Conservation (phyloP, 2,797 vertebrate genomes). For the Cyclopterus lumpus region DNA sequence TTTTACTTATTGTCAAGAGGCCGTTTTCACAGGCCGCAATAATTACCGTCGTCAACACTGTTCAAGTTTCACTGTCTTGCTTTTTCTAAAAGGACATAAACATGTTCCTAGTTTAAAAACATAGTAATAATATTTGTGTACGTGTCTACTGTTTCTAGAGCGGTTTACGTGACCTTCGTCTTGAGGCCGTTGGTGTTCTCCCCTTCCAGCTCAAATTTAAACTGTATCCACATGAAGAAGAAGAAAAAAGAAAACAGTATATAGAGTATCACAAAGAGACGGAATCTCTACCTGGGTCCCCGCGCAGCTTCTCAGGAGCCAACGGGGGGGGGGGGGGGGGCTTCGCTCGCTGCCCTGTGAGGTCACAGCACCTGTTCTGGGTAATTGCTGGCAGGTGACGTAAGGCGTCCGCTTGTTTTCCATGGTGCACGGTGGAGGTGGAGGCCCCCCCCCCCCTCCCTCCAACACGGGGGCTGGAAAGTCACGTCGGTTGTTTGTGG, state of each 20-base stretch:
- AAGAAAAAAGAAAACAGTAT: conserved; percentile 9
- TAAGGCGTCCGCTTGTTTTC: conserved; percentile 65
- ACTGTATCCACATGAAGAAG: not conserved
- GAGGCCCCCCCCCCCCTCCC: not conserved
- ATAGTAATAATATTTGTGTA: too few relatives aligned
- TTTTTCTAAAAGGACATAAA: conserved; percentile 21
- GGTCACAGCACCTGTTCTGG: conserved; percentile 77
- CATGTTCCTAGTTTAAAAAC: conserved; percentile 15
- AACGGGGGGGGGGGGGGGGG: not conserved
- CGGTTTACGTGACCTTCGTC: conserved; percentile 50
- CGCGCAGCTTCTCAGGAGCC: conserved; percentile 18
- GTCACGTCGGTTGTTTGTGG: conserved; percentile 33
- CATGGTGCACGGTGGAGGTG: conserved; percentile 61
- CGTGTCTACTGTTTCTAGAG: conserved; percentile 41
- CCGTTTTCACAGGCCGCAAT: conserved; percentile 42
- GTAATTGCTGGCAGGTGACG: conserved; percentile 70
- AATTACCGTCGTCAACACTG: conserved; percentile 49
- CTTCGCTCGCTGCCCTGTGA: conserved; percentile 61
- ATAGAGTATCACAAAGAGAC: conserved; percentile 42
- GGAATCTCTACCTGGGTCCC: conserved; percentile 44
- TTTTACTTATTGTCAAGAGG: conserved; percentile 47
- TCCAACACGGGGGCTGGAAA: conserved; percentile 13
- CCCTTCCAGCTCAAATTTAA: conserved; percentile 38
- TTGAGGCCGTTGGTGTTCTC: conserved; percentile 47
- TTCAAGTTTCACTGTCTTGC: conserved; percentile 50